Evolutionary conservation across 2,113 vertebrate species (phyloP), one percentile per base, ranked within the genome.

Genomic region (Monopterus albus): DNA sequence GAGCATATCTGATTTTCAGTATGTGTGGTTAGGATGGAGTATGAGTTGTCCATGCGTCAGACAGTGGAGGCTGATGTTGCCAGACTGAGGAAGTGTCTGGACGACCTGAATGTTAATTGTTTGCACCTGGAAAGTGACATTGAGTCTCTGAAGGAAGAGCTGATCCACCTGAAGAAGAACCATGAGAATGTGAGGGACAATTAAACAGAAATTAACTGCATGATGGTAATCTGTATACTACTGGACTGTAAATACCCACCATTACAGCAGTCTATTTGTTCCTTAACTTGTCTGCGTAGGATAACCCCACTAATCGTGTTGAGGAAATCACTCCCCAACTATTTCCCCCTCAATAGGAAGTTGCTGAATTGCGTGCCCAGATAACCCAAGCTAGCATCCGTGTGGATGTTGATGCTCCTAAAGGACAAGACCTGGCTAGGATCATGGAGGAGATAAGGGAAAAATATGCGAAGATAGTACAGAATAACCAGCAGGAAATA

Each of bases 391-490:
- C 78, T 0, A 91, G 87, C 0, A 60, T 98, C 73, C 93, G 92
- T 0, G 96, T 98, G 64, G 95, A 96, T 57, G 92, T 97, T 66
- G 96, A 97, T 0, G 87, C 92, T 6, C 92, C 94, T 6, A 94
- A 91, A 75, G 88, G 95, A 0, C 92, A 95, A 67, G 95, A 98
- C 55, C 86, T 98, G 40, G 72, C 87, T 33, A 93, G 92, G 79
- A 78, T 94, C 58, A 94, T 97, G 92, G 90, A 90, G 0, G 95
- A 95, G 38, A 94, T 98, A 71, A 92, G 96, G 40, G 89, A 87
- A 0, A 94, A 95, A 58, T 98, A 98, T 11, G 96, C 97, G 0
- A 81, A 31, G 14, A 89, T 96, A 75, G 92, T 91, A 10, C 92
- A 88, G 88, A 96, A 96, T 88, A 96, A 95, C 87, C 89, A 90